Evolutionary conservation across 30 jellyfish, hydroid and myxozoan genomes (phyloP).

Genomic region (Sanderia malayensis): DNA sequence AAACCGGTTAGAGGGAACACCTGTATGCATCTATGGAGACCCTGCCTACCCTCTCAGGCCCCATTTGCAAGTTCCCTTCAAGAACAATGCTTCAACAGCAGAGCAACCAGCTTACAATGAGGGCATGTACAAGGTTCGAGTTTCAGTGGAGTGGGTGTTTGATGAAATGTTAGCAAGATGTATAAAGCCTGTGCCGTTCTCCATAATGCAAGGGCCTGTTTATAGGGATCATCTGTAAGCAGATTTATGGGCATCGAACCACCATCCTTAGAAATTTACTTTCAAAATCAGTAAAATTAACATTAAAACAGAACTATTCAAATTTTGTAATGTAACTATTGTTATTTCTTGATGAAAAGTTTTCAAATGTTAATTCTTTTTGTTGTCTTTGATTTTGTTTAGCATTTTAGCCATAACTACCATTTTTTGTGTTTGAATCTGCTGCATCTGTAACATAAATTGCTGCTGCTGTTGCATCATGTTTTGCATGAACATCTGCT

Average conservation of each 20-base stretch:
- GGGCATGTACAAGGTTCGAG: slow-evolving; percentile 21
- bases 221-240: background rate
- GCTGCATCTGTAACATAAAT: slow-evolving; percentile 43
- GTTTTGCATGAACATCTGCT: slow-evolving; percentile 1
- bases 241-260: background rate
- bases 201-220: slow-evolving; percentile 43
- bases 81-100: slow-evolving; percentile 7
- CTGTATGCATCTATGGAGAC: slow-evolving; percentile 61
- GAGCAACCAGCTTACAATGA: slow-evolving; percentile 18
- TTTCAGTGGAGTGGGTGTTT: slow-evolving; percentile 34
- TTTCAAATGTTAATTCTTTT: background rate
- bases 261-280: background rate
- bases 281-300: background rate
- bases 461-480: slow-evolving; percentile 35
- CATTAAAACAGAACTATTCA: background rate
- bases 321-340: background rate
- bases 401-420: background rate
- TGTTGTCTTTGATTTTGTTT: background rate
- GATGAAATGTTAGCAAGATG: slow-evolving; percentile 56
- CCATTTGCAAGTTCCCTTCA: slow-evolving; percentile 34
- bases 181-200: slow-evolving; percentile 42
- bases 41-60: slow-evolving; percentile 49
- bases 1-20: slow-evolving; percentile 32
- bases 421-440: slow-evolving; percentile 4
- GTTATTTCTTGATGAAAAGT: background rate